Evolutionary conservation across 2,113 vertebrate species (phyloP).

Genomic region (Sialia sialis): DNA sequence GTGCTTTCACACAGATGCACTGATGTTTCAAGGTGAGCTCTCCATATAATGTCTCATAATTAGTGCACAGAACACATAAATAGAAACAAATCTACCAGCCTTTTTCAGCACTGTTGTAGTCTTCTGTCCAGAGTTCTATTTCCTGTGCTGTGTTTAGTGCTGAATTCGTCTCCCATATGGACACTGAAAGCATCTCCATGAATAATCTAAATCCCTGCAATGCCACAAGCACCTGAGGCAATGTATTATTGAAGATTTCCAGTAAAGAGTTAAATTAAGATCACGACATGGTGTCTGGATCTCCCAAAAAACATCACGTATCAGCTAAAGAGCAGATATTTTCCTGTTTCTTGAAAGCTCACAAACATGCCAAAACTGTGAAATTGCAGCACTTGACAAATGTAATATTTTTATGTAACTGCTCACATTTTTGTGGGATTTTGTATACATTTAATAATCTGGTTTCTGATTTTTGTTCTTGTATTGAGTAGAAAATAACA

Average conservation of each 20-base stretch:
- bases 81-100: not conserved
- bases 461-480: not conserved
- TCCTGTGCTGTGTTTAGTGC: not conserved
- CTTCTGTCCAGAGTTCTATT: not conserved
- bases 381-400: not conserved
- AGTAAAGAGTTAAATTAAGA: not conserved
- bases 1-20: not conserved
- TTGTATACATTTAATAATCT: not conserved
- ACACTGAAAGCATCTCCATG: not conserved
- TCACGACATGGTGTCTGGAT: not conserved
- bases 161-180: fast-evolving
- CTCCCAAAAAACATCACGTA: not conserved
- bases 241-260: not conserved
- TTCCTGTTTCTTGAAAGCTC: not conserved
- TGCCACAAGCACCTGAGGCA: fast-evolving
- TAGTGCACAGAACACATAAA: not conserved
- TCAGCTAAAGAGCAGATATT: not conserved
- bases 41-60: not conserved
- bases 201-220: not conserved
- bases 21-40: not conserved
- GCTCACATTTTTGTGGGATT: not conserved
- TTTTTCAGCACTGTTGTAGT: not conserved
- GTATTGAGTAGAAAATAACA: not conserved
- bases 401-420: not conserved
- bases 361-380: not conserved